Base-by-base conservation (phyloP, 2,888 invertebrate genomes). In the Trachelus troglodyta region DNA sequence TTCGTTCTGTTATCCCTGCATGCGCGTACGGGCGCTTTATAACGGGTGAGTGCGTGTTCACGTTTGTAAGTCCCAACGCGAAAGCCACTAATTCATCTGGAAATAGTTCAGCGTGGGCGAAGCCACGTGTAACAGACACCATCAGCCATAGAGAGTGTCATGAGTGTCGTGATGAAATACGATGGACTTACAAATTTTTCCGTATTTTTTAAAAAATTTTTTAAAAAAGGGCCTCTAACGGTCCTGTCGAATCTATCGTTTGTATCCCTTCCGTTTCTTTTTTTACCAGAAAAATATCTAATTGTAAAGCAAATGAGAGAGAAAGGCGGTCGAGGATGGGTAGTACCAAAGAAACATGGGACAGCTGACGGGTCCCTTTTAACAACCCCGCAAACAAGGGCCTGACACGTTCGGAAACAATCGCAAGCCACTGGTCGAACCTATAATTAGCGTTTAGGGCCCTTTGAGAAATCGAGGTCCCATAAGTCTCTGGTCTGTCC, bases 311-410 rank as follows among this genome's bases (percentile, higher is more conserved):
- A 56, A 56, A 56, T 56, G 56, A 23, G 71, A 12, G 71, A 71
- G 33, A 71, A 34, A 34, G 31, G 71, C 12, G 31, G 12, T 34
- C 33, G 71, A 71, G 71, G 71, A 71, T 56, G 71, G 34, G 33
- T 71, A 31, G 71, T 33, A 23, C 71, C 31, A 71, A 34, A 33
- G 71, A 9, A 34, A 71, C 71, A 34, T 33, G 71, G 34, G 33
- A 71, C 71, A 71, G 71, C 71, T 71, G 71, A 71, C 71, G 81
- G 74, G 79, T 81, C 80, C 79, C 80, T 83, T 86, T 86, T 85
- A 86, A 89, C 88, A 90, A 88, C 84, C 33, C 86, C 88, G 86
- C 88, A 89, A 88, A 90, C 89, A 89, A 87, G 88, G 84, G 86
- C 80, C 88, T 88, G 87, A 88, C 89, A 89, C 89, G 85, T 84